Conservation (phyloP, 2,797 vertebrate species). For the Cirrhinus mrigala region DNA sequence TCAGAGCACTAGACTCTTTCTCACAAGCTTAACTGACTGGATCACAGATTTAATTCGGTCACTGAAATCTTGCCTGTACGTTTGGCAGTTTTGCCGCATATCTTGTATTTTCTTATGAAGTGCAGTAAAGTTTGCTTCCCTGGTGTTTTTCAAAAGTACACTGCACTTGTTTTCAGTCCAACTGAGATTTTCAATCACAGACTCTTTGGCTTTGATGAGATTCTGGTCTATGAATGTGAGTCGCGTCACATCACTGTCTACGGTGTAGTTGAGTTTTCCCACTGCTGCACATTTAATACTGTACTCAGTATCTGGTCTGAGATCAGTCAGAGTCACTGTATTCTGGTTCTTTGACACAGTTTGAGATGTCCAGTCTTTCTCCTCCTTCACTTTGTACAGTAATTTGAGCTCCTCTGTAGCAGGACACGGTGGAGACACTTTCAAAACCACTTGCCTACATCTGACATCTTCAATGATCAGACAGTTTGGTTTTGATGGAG, state of each 20-base stretch:
- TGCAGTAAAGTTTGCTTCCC: constrained; percentile 47
- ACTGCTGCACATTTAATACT: constrained; percentile 66
- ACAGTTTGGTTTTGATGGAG: constrained; percentile 29
- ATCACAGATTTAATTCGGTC: constrained; percentile 49
- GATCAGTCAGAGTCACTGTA: constrained; percentile 53
- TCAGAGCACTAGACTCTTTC: constrained; percentile 55
- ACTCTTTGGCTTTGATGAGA: constrained; percentile 11
- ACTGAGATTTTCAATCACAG: constrained; percentile 20
- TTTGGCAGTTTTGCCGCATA: constrained; percentile 57
- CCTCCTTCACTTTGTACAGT: constrained; percentile 15
- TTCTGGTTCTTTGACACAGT: neutral
- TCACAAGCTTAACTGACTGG: constrained; percentile 61
- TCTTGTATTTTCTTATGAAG: constrained; percentile 49
- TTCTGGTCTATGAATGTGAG: neutral
- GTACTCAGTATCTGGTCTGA: constrained; percentile 63
- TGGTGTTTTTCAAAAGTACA: constrained; percentile 49
- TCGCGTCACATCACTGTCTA: neutral
- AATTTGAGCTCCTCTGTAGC: constrained; percentile 30
- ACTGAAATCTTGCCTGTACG: constrained; percentile 53
- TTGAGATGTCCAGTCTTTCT: constrained; percentile 5
- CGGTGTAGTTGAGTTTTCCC: constrained; percentile 28
- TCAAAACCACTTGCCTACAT: neutral
- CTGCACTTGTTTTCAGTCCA: constrained; percentile 57
- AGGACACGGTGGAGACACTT: neutral
- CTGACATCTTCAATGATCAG: neutral